phyloP scores from a whole-genome alignment of 2,888 invertebrate species.

The Ochropleura plecta region DNA sequence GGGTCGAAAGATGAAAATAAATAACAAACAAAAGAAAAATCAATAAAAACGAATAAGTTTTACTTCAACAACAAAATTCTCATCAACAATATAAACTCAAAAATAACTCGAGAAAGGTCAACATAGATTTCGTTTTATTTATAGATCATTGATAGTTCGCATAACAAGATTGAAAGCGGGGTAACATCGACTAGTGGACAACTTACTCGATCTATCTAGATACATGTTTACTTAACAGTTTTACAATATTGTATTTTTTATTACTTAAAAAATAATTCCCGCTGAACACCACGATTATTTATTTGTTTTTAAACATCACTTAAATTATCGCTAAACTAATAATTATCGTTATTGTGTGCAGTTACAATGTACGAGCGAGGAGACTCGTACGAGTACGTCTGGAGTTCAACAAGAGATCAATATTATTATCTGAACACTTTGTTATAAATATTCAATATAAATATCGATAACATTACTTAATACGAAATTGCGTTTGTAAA shows the following conservation, averaged over 20 bases:
- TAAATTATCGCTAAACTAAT: conserved; percentile 88
- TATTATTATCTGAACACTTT: conserved; percentile 89
- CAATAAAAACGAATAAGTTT: conserved; percentile 78
- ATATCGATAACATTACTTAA: conserved; percentile 75
- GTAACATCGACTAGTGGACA: conserved; percentile 89
- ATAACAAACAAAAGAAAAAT: conserved; percentile 74
- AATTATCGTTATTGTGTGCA: conserved; percentile 87
- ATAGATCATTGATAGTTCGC: conserved; percentile 82
- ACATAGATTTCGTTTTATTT: conserved; percentile 80
- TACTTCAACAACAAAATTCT: conserved; percentile 83
- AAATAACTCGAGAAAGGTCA: conserved; percentile 84
- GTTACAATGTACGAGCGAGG: conserved; percentile 79
- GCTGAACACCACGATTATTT: conserved; percentile 89
- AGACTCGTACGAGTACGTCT: conserved; percentile 74
- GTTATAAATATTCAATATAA: conserved; percentile 82
- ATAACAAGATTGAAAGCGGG: conserved; percentile 87
- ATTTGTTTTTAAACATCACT: conserved; percentile 85
- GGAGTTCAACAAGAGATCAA: conserved; percentile 80
- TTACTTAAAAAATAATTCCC: conserved; percentile 89
- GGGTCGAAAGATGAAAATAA: conserved; percentile 82
- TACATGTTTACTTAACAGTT: conserved; percentile 89
- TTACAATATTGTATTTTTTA: conserved; percentile 85
- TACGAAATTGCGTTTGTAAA: conserved; percentile 83
- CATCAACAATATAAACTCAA: conserved; percentile 85
- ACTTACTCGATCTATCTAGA: conserved; percentile 87